Evolutionary conservation across 1,140 invertebrate species (phyloP), one percentile per base, ranked within the genome.

Genomic region (Homarus americanus): DNA sequence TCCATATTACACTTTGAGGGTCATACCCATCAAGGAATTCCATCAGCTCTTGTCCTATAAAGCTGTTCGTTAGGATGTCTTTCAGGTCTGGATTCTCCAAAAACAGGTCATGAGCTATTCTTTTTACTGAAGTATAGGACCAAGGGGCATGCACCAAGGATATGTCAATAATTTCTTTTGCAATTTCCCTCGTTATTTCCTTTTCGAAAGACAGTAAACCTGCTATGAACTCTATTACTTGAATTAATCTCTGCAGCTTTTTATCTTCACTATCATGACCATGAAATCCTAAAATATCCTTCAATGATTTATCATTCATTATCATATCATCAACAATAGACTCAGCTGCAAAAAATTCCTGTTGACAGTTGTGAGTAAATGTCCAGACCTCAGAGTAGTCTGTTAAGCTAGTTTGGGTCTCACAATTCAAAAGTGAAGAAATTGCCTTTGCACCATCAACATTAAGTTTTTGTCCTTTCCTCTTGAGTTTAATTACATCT

Each of bases 191-290:
- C 28, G 58, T 72, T 28, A 85, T n/a, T 10, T 44, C 38, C 24
- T 73, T 66, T 41, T 32, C 28, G 7, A 40, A 7, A 5, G 20
- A n/a, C 15, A 85, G 38, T 10, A 85, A 66, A 41, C 66, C 82
- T 73, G 63, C 38, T 69, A 85, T 73, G 20, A 85, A 85, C 44
- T 85, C 66, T 85, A 85, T 73, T 32, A 85, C 82, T 85, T 20
- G 82, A 24, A 85, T 28, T 40, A 85, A 85, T 72, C 82, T 85
- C 38, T 85, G 82, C 44, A 85, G n/a, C n/a, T 73, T 49, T n/a
- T 73, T 85, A 3, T 85, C 69, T 28, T 72, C 40, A 17, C 38
- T 38, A 20, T 85, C 40, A 32, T 28, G n/a, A 20, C n/a, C 36
- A 66, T 24, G 34, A 17, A 85, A 34, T 73, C 69, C 82, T 44